Evolutionary conservation across 2,797 vertebrate species (phyloP), one percentile per base, ranked within the genome.

Genomic region (Diplodus puntazzo): DNA sequence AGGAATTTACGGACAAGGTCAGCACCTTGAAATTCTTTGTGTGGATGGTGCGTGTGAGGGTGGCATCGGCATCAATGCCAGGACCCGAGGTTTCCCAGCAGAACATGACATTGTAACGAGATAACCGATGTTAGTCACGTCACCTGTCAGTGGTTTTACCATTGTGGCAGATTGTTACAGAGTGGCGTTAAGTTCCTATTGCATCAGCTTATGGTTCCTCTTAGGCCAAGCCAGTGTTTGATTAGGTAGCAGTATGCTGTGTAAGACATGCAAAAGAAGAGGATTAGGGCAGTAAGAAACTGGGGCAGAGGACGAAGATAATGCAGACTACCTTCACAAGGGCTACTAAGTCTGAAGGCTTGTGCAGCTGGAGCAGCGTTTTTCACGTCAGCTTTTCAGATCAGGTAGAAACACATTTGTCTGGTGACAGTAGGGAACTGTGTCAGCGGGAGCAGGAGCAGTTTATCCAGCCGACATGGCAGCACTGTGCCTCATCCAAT

Each of bases 361-460:
- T 4, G 39, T 70, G 30, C 20, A 60, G 13, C 9, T 9, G 8
- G 5, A 54, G 68, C n/a, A 42, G 20, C 49, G 42, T 59, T 72
- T 34, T 75, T 11, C 13, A 54, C 11, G 8, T 49, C 48, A 54
- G 54, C 48, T 9, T 30, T 62, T 68, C n/a, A 70, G 43, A 72
- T 74, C 39, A 59, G 4, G 16, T 27, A 57, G 34, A 42, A 58
- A 65, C 46, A 64, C 21, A 2, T 65, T 66, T 66, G 49, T 70
- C 4, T 2, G 30, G 45, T 70, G 61, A 70, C 30, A 63, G 45
- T 25, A 42, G 67, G 63, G 72, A 77, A 83, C 27, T 73, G 77
- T 80, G 83, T 87, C 79, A 83, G 60, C 57, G 65, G 79, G 53
- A 72, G 52, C 71, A 88, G 30, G 39, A 83, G 53, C 54, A 17